These are phyloP conservation scores for Eira barbara DNA, from an alignment of 2,113 vertebrate genomes.

Conservation along the genomic window DNA sequence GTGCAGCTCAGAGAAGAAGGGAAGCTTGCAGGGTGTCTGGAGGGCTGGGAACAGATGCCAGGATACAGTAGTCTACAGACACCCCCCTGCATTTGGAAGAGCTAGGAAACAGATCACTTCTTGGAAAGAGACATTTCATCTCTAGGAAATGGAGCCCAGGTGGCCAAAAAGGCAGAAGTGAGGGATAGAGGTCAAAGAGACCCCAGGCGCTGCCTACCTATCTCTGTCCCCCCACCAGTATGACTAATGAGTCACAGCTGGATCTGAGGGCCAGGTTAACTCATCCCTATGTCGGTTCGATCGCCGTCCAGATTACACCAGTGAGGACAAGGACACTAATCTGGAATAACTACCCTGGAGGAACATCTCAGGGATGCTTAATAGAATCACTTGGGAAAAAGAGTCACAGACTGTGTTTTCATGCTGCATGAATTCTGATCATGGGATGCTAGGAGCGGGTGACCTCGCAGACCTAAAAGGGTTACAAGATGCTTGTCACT, in stretches of 20 bases:
- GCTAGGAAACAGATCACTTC: not conserved
- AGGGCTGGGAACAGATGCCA: not conserved
- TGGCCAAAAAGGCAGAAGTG: not conserved
- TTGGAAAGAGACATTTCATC: not conserved
- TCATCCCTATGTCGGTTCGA: accelerated
- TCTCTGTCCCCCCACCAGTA: not conserved
- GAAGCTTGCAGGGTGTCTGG: not conserved
- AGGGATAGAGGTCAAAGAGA: not conserved
- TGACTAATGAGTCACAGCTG: not conserved
- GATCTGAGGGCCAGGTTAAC: not conserved
- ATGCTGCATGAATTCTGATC: not conserved
- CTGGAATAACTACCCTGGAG: not conserved
- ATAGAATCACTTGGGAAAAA: not conserved
- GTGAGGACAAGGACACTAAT: not conserved
- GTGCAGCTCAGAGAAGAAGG: not conserved
- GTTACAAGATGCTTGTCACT: not conserved
- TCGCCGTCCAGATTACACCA: not conserved
- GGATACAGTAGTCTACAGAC: not conserved
- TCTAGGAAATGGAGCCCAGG: not conserved
- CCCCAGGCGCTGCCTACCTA: accelerated
- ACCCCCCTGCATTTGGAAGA: not conserved
- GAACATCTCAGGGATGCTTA: not conserved
- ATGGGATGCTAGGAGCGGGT: not conserved
- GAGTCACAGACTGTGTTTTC: not conserved
- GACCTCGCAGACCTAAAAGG: not conserved